Percentiles rank a stretch among this genome's conserved stretches.
Conservation (phyloP, 2,888 invertebrate species). For the Andrena trimmerana region DNA sequence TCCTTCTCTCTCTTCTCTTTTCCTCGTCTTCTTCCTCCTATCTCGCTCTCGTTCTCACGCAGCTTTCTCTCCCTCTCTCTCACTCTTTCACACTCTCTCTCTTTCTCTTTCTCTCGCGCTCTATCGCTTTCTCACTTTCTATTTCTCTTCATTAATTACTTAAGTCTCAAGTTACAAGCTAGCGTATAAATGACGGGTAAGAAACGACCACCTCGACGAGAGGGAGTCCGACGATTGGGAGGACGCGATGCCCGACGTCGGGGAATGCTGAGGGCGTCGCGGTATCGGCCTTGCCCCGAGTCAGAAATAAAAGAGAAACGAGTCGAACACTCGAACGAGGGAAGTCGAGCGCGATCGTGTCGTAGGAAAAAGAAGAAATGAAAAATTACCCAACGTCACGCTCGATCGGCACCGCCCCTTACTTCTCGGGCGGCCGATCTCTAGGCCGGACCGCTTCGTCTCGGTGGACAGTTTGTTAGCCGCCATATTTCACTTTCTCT, state of each 20-base stretch:
- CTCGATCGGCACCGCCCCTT: conserved; percentile 58
- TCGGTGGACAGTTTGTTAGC: conserved; percentile 83
- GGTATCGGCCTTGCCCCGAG: conserved; percentile 53
- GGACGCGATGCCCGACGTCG: conserved; percentile 35
- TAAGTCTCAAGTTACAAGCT: conserved; percentile 82
- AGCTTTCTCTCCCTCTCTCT: conserved; percentile 33
- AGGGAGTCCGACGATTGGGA: conserved; percentile 47
- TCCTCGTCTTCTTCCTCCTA: background rate
- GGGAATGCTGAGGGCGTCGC: conserved; percentile 47
- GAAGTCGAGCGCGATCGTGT: conserved; percentile 64
- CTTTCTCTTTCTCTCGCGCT: conserved; percentile 46
- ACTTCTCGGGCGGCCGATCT: conserved; percentile 44
- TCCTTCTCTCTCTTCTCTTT: background rate
- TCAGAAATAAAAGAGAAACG: conserved; percentile 22
- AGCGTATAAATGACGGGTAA: conserved; percentile 85
- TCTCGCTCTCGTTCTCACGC: background rate
- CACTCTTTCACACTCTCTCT: conserved; percentile 56
- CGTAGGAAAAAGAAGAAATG: conserved; percentile 51
- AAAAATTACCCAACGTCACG: conserved; percentile 68
- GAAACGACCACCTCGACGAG: conserved; percentile 83
- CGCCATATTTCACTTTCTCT: conserved; percentile 76
- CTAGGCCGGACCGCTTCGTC: conserved; percentile 76
- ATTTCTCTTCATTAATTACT: conserved; percentile 77
- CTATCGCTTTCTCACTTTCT: conserved; percentile 48
- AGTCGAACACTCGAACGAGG: conserved; percentile 59